Percentiles rank a stretch among this genome's conserved stretches.
phyloP scores from a whole-genome alignment of 1,140 invertebrate genomes.

The Habropoda laboriosa region DNA sequence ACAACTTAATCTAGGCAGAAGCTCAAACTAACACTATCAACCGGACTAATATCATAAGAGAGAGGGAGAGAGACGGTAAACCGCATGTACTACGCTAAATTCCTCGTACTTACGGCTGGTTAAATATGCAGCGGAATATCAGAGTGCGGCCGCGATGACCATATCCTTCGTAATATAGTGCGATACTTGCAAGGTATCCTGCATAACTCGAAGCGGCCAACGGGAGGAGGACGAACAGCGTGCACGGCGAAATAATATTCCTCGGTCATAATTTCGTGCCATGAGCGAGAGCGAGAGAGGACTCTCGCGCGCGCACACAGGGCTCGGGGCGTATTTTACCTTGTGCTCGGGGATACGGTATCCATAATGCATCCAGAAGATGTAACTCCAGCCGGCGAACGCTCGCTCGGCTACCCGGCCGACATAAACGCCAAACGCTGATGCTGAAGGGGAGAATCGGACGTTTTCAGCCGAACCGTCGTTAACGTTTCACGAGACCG shows the following conservation, averaged over 20 bases:
- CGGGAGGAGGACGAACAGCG: slow-evolving; percentile 31
- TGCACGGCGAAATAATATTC: slow-evolving; percentile 63
- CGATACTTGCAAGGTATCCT: slow-evolving; percentile 61
- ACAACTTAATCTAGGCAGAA: no score
- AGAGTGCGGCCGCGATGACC: slow-evolving; percentile 56
- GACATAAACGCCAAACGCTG: slow-evolving; percentile 43
- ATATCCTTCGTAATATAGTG: slow-evolving; percentile 60
- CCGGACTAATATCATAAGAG: no score
- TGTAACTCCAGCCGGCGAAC: slow-evolving; percentile 39
- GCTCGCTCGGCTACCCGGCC: not conserved
- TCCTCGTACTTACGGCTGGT: slow-evolving; percentile 57
- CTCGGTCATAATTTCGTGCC: slow-evolving; percentile 59
- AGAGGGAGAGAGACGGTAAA: slow-evolving; percentile 4
- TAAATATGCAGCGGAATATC: slow-evolving; percentile 67
- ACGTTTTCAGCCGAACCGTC: slow-evolving; percentile 12
- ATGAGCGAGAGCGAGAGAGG: no score
- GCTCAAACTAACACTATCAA: no score
- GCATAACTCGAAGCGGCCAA: slow-evolving; percentile 55
- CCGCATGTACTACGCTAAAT: slow-evolving; percentile 54
- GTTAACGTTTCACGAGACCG: slow-evolving; percentile 41
- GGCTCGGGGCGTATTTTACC: slow-evolving; percentile 57
- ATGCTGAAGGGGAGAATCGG: slow-evolving; percentile 18
- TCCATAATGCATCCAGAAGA: slow-evolving; percentile 56
- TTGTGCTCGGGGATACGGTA: slow-evolving; percentile 47
- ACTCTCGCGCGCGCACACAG: slow-evolving; percentile 36